Conservation (phyloP, 2,888 invertebrate genomes). For the Muschampia plurimacula region DNA sequence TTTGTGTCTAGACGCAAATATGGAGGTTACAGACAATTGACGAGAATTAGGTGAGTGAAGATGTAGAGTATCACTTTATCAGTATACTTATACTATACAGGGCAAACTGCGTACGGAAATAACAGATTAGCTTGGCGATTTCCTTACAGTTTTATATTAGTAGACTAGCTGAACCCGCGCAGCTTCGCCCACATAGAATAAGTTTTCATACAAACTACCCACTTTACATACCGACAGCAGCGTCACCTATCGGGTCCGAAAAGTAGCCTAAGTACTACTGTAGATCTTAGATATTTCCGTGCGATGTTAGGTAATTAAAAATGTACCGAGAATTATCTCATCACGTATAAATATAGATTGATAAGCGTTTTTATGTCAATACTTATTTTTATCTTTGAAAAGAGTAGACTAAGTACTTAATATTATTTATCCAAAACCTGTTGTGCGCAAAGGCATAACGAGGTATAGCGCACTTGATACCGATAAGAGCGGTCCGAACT, state of each 20-base stretch:
- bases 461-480: conserved; percentile 58
- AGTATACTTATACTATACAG: neutral
- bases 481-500: conserved; percentile 65
- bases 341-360: too few species aligned
- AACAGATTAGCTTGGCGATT: neutral
- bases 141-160: neutral
- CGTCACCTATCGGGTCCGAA: too few species aligned
- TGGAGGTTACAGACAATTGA: conserved; percentile 52
- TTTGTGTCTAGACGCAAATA: conserved; percentile 53
- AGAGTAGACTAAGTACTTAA: neutral
- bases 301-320: too few species aligned
- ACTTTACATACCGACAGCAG: too few species aligned
- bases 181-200: too few species aligned
- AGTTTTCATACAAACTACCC: too few species aligned
- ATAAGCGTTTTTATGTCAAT: too few species aligned
- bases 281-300: too few species aligned
- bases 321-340: too few species aligned
- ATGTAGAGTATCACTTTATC: conserved; percentile 41
- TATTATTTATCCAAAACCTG: conserved; percentile 1
- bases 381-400: too few species aligned
- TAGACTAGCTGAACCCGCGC: too few species aligned
- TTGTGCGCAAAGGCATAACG: neutral
- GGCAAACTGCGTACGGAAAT: neutral
- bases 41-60: conserved; percentile 49
- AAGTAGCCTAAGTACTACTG: too few species aligned